Conservation (phyloP, 1,140 invertebrate genomes). For the Adoxophyes honmai region DNA sequence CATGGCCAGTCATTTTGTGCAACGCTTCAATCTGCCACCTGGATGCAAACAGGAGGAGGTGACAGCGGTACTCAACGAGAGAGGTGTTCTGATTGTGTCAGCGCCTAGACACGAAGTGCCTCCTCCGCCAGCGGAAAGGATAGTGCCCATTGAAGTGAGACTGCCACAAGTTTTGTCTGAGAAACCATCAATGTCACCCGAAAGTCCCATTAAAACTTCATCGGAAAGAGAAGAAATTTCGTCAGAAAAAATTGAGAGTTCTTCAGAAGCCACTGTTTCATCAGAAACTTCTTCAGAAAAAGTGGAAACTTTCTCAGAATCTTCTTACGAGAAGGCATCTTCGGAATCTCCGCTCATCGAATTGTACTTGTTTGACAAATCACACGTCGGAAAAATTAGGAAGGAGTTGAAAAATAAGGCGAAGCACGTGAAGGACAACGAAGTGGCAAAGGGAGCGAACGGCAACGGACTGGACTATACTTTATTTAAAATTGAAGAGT, state of each 20-base stretch:
- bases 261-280: neutral
- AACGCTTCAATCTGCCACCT: constrained; percentile 81
- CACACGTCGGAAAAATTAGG: constrained; percentile 65
- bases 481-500: constrained; percentile 47
- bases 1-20: constrained; percentile 82
- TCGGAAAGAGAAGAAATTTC: constrained; percentile 10
- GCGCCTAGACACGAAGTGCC: constrained; percentile 77
- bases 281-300: neutral
- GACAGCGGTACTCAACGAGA: constrained; percentile 79
- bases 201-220: neutral
- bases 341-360: constrained; percentile 42
- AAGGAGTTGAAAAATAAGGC: constrained; percentile 62
- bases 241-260: constrained; percentile 20
- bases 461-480: constrained; percentile 59
- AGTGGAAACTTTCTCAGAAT: constrained; percentile 13
- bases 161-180: constrained; percentile 15
- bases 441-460: constrained; percentile 57
- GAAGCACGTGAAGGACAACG: constrained; percentile 59
- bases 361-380: constrained; percentile 45
- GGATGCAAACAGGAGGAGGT: constrained; percentile 75
- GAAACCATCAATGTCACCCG: neutral
- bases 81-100: constrained; percentile 80
- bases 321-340: constrained; percentile 22
- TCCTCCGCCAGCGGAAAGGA: constrained; percentile 55
- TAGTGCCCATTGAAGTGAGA: constrained; percentile 57